These are phyloP conservation scores for Euborellia annulipes DNA, from an alignment of 1,140 invertebrate species.

Conservation along the genomic window DNA sequence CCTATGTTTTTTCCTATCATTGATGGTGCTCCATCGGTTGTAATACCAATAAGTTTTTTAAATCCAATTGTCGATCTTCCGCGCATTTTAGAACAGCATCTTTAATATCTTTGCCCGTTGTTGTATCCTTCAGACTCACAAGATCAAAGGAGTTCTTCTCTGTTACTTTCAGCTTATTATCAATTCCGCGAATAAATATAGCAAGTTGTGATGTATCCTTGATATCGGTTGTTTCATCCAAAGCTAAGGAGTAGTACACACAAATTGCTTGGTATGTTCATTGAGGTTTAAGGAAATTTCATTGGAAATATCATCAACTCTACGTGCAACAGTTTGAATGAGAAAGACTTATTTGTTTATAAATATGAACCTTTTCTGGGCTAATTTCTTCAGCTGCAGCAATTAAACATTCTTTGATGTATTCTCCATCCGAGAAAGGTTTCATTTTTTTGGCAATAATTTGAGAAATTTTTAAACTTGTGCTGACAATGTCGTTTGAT, in stretches of 20 bases:
- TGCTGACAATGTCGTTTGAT: no score
- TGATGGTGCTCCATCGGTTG: no score
- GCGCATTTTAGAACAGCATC: no score
- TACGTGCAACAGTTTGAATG: constrained; percentile 14
- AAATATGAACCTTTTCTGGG: constrained; percentile 19
- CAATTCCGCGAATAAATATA: constrained; percentile 20
- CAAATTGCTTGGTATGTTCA: constrained; percentile 15
- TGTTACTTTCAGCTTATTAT: constrained; percentile 16
- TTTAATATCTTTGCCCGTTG: no score
- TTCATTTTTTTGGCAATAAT: constrained; percentile 8
- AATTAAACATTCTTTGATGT: constrained; percentile 22
- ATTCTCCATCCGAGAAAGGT: constrained; percentile 22
- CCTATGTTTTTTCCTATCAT: no score
- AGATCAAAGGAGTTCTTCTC: no score
- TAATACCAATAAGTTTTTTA: no score
- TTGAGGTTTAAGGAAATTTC: no score
- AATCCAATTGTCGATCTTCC: no score
- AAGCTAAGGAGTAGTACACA: constrained; percentile 16
- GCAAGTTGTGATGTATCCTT: constrained; percentile 16
- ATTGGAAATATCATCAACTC: constrained; percentile 13
- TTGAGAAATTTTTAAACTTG: no score
- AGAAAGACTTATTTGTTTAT: constrained; percentile 16
- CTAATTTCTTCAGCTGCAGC: constrained; percentile 22
- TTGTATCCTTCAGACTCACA: no score
- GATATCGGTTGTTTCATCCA: constrained; percentile 16